These are phyloP conservation scores for Todiramphus saurophagus DNA, from an alignment of 2,113 vertebrate species.

Conservation along the genomic window DNA sequence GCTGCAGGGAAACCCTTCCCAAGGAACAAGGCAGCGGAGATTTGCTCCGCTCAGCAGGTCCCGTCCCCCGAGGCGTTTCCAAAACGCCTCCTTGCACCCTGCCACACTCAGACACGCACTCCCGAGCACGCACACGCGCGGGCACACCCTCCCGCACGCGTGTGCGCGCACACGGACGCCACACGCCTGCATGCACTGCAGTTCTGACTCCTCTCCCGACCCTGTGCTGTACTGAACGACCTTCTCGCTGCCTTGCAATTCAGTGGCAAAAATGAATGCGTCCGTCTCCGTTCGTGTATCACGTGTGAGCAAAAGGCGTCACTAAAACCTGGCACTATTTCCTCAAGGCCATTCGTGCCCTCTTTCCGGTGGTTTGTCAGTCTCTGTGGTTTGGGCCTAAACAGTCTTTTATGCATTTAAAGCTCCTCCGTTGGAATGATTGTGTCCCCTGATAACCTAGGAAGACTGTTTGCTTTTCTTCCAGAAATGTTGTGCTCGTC, in stretches of 20 bases:
- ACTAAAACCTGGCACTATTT: neutral
- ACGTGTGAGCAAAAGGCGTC: slow-evolving; percentile 17
- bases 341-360: neutral
- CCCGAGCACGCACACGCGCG: neutral
- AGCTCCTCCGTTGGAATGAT: neutral
- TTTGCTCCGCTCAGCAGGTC: neutral
- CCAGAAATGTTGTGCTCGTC: neutral
- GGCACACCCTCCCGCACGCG: neutral
- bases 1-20: neutral
- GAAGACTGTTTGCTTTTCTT: neutral
- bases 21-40: neutral
- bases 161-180: neutral
- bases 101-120: neutral
- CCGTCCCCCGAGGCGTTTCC: neutral
- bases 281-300: neutral
- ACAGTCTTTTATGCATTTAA: slow-evolving; percentile 16
- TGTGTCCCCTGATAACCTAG: neutral
- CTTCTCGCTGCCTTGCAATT: slow-evolving; percentile 51
- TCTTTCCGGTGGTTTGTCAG: slow-evolving; percentile 41
- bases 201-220: neutral
- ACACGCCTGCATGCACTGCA: slow-evolving; percentile 46
- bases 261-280: slow-evolving; percentile 30
- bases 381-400: slow-evolving; percentile 53
- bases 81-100: neutral
- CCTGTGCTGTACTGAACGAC: neutral